Base-by-base conservation (phyloP, 2,113 vertebrate genomes). In the Lophochroa leadbeateri region DNA sequence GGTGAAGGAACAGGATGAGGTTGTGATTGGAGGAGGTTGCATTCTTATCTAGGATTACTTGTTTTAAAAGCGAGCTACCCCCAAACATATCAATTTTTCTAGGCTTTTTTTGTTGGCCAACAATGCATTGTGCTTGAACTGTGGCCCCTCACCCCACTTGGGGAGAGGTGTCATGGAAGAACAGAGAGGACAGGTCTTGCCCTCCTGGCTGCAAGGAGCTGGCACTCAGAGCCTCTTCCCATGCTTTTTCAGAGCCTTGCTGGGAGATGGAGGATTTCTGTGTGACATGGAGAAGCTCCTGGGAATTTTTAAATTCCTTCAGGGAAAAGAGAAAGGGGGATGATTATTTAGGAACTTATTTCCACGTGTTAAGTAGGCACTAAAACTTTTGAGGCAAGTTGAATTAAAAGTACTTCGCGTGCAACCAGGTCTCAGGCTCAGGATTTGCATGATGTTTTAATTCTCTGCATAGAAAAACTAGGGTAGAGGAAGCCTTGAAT, bases 301-400 rank as follows among this genome's bases (percentile, higher is more conserved):
- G 69, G 65, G 95, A 92, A 78, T 84, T 84, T 72, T 92, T 15
- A 46, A 71, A 69, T 89, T 95, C 74, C 67, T 91, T 85, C 33
- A 47, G 69, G 64, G 52, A 85, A 91, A 85, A 49, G 18, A 82
- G 74, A 61, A 84, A 84, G 74, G 80, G 86, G 2, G 7, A 61
- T 79, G 57, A 86, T 76, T 82, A 71, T 89, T 96, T 91, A 94
- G 86, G 69, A 90, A 72, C 77, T 72, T 86, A 84, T 85, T 89
- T 47, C n/a, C 47, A 77, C 88, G 58, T 53, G 86, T 80, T 89
- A 93, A 91, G 67, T 72, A 85, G 94, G 46, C 43, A 75, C 67
- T 88, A 79, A 94, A 89, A 70, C 69, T 79, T 96, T 91, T 2
- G 9, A 92, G 82, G 46, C 41, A 93, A 92, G 82, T 63, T 35